Percentiles rank a stretch among this genome's conserved stretches.
Conservation (phyloP, 1,140 invertebrate genomes). For the Calephelis virginiensis region DNA sequence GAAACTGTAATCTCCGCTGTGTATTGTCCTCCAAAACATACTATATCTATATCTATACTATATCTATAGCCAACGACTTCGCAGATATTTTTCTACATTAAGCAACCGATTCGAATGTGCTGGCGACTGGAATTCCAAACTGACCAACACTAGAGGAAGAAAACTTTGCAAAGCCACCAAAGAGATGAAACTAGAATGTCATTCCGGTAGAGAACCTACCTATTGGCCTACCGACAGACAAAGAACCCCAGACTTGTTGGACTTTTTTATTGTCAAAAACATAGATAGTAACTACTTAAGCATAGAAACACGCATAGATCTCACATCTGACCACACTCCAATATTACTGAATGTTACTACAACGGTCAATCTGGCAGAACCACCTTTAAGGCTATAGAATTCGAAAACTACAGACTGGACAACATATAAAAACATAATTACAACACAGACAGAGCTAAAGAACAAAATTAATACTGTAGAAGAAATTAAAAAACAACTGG, state of each 20-base stretch:
- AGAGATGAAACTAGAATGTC: neutral
- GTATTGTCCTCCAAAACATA: conserved; percentile 31
- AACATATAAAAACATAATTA: neutral
- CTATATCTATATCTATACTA: too few species aligned
- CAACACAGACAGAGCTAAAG: neutral
- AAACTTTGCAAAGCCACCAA: conserved; percentile 1
- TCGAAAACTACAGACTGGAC: neutral
- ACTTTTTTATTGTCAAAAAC: conserved; percentile 11
- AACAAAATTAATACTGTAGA: too few species aligned
- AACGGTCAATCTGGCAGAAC: neutral
- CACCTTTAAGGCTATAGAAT: neutral
- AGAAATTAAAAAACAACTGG: too few species aligned
- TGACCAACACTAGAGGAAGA: conserved; percentile 21
- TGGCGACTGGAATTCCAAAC: conserved; percentile 37
- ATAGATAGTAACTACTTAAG: neutral
- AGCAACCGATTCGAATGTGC: conserved; percentile 26
- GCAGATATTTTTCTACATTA: conserved; percentile 23
- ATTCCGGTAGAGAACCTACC: conserved; percentile 3
- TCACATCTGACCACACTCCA: too few species aligned
- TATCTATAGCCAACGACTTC: conserved; percentile 16
- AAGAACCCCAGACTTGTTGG: neutral
- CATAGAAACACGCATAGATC: neutral
- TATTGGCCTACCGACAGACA: neutral
- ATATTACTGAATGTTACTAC: too few species aligned
- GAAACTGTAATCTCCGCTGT: conserved; percentile 18